Conservation (phyloP, 2,797 vertebrate genomes). For the Galagoides demidoff region DNA sequence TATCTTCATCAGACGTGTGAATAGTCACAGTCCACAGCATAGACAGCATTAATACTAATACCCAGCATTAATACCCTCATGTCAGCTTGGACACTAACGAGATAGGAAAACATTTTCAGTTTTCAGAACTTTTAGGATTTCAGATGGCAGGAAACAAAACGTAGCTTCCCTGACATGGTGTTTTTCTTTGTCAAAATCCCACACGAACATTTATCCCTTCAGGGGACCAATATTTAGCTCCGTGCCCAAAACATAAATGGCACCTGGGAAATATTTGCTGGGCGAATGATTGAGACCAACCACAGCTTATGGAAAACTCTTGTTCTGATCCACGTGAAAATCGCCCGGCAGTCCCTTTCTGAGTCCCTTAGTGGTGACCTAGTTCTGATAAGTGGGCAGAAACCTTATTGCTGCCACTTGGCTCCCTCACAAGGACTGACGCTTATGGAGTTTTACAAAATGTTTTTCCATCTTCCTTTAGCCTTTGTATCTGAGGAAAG, state of each 20-base stretch:
- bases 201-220: background rate
- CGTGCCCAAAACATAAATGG: background rate
- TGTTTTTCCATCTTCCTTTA: background rate
- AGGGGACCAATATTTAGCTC: background rate
- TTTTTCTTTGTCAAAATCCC: constrained; percentile 6
- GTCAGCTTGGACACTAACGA: background rate
- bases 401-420: background rate
- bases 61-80: background rate
- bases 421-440: background rate
- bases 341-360: background rate
- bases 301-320: background rate
- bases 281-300: background rate
- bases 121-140: background rate
- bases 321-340: background rate
- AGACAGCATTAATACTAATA: too few species aligned
- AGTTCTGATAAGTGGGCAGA: background rate
- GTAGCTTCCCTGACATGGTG: background rate
- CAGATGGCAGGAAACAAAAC: background rate
- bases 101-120: background rate
- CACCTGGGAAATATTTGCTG: background rate
- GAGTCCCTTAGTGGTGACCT: background rate
- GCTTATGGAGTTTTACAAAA: background rate
- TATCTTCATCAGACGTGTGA: background rate
- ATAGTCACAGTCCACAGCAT: background rate
- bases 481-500: background rate